phyloP scores from a whole-genome alignment of 2,113 vertebrate genomes.

The Pampusana beccarii region DNA sequence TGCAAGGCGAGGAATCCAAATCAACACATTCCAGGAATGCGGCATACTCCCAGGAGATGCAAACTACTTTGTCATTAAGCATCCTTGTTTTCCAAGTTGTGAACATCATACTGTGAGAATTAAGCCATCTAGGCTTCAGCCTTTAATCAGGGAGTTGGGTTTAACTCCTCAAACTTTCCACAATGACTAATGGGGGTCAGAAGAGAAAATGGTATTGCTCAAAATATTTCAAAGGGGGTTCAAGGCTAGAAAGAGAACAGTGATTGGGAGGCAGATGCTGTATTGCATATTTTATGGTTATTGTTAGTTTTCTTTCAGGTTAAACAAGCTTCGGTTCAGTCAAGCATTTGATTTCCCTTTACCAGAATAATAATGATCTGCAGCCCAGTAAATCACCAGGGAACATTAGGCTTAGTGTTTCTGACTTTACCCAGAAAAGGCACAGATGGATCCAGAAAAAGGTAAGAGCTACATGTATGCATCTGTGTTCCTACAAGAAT shows the following conservation, averaged over 20 bases:
- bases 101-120: background rate
- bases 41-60: background rate
- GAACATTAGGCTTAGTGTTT: background rate
- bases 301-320: slow-evolving; percentile 35
- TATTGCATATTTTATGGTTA: background rate
- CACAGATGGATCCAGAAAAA: slow-evolving; percentile 13
- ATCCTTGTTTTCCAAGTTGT: background rate
- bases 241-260: background rate
- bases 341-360: slow-evolving; percentile 53
- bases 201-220: background rate
- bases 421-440: background rate
- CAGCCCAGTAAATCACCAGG: slow-evolving; percentile 18
- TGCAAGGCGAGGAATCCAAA: background rate
- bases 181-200: background rate
- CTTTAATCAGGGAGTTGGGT: background rate
- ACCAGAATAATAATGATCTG: slow-evolving; percentile 20
- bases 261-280: background rate
- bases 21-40: background rate
- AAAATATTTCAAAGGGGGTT: background rate
- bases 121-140: background rate
- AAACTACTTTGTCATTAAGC: background rate
- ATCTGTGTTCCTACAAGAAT: background rate
- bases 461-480: background rate
- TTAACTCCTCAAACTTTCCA: background rate
- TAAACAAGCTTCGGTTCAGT: slow-evolving; percentile 26